phyloP scores from a whole-genome alignment of 1,140 invertebrate species.

The Scaptomyza pallida region DNA sequence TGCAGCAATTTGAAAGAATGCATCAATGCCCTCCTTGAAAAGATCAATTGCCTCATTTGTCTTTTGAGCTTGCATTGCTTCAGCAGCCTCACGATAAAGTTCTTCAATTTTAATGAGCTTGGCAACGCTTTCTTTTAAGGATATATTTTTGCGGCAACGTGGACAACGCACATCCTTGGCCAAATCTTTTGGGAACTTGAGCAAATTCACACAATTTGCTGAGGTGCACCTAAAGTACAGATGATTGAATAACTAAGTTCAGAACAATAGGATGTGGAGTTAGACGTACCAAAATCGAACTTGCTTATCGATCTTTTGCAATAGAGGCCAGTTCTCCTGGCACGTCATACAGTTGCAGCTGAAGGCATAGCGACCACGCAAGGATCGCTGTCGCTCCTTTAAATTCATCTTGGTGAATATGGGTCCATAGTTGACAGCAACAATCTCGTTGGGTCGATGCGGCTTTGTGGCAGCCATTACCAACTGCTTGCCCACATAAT shows the following conservation, averaged over 20 bases:
- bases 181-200: slow-evolving; percentile 84
- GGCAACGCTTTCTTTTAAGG: slow-evolving; percentile 84
- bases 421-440: slow-evolving; percentile 94
- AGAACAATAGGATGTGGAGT: too few relatives aligned
- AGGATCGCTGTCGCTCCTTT: slow-evolving; percentile 87
- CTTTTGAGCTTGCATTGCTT: slow-evolving; percentile 84
- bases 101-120: slow-evolving; percentile 85
- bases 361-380: slow-evolving; percentile 92
- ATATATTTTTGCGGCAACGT: slow-evolving; percentile 85
- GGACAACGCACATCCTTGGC: slow-evolving; percentile 85
- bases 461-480: slow-evolving; percentile 88
- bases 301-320: slow-evolving; percentile 86
- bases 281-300: slow-evolving; percentile 79
- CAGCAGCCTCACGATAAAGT: slow-evolving; percentile 84
- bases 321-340: slow-evolving; percentile 89
- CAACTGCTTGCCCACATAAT: slow-evolving; percentile 90
- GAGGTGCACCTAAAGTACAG: slow-evolving; percentile 86
- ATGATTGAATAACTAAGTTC: too few relatives aligned
- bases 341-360: slow-evolving; percentile 91
- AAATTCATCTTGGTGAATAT: slow-evolving; percentile 88
- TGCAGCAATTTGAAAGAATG: slow-evolving; percentile 85
- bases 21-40: slow-evolving; percentile 85
- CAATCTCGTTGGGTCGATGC: slow-evolving; percentile 87
- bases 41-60: slow-evolving; percentile 81
- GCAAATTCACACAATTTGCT: slow-evolving; percentile 85